Percentiles rank a stretch among this genome's conserved stretches.
Evolutionary conservation across 1,140 invertebrate genomes (phyloP).

Genomic region (Ylistrum balloti): DNA sequence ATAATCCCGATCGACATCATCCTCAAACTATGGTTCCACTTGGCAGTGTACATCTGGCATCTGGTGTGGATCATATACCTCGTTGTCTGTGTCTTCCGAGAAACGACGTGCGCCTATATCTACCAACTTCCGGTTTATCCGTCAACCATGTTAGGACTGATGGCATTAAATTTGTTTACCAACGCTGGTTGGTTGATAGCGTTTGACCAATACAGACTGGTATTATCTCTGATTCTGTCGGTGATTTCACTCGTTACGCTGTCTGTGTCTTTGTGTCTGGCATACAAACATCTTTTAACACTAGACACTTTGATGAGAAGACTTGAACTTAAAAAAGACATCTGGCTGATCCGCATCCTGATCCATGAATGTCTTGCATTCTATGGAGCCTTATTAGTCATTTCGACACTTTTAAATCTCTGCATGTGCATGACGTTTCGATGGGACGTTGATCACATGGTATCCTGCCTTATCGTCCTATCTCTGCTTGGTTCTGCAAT

Average conservation of each 20-base stretch:
- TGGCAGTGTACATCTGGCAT: neutral
- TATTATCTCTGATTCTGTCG: neutral
- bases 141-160: neutral
- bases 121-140: neutral
- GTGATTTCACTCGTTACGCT: neutral
- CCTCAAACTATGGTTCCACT: neutral
- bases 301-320: neutral
- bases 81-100: neutral
- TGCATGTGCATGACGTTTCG: constrained; percentile 21
- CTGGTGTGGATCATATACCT: neutral
- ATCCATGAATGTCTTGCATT: constrained; percentile 18
- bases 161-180: neutral
- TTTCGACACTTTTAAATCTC: neutral
- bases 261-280: neutral
- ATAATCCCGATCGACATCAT: constrained; percentile 4
- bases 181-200: neutral
- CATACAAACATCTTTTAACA: neutral
- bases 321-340: neutral
- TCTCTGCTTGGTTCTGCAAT: neutral
- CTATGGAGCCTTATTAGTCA: neutral
- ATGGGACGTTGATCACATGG: neutral
- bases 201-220: neutral
- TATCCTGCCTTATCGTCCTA: neutral
- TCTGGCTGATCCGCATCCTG: neutral
- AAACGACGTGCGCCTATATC: neutral